phyloP scores from a whole-genome alignment of 2,888 invertebrate species.

The Volucella inanis region DNA sequence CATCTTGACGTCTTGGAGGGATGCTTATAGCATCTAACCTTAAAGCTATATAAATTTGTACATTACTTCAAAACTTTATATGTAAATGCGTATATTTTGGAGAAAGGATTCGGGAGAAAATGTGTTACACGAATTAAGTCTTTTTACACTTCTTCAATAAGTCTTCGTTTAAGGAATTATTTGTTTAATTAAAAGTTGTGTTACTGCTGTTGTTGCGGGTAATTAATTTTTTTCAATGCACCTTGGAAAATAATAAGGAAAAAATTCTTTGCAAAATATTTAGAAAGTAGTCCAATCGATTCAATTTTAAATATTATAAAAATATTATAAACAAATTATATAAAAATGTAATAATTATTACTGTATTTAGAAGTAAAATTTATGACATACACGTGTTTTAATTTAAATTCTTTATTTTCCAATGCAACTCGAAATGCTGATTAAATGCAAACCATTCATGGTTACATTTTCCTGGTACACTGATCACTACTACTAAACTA shows the following conservation, averaged over 20 bases:
- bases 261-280: constrained; percentile 13
- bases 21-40: background rate
- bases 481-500: too few relatives aligned
- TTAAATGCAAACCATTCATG: too few relatives aligned
- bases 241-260: background rate
- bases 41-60: background rate
- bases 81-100: constrained; percentile 4
- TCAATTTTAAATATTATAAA: too few relatives aligned
- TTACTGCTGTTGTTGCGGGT: constrained; percentile 35
- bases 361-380: too few relatives aligned
- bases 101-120: constrained; percentile 9
- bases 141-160: constrained; percentile 42
- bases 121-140: constrained; percentile 46
- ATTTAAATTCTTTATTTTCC: too few relatives aligned
- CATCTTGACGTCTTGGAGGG: too few relatives aligned
- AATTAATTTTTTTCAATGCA: constrained; percentile 52
- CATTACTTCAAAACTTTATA: constrained; percentile 8
- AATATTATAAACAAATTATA: too few relatives aligned
- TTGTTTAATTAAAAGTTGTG: constrained; percentile 55
- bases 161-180: constrained; percentile 46
- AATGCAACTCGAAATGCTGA: too few relatives aligned
- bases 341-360: too few relatives aligned
- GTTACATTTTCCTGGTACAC: too few relatives aligned
- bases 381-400: too few relatives aligned
- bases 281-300: too few relatives aligned